Evolutionary conservation across 2,113 vertebrate genomes (phyloP).

Genomic region (Ardeotis arabs): DNA sequence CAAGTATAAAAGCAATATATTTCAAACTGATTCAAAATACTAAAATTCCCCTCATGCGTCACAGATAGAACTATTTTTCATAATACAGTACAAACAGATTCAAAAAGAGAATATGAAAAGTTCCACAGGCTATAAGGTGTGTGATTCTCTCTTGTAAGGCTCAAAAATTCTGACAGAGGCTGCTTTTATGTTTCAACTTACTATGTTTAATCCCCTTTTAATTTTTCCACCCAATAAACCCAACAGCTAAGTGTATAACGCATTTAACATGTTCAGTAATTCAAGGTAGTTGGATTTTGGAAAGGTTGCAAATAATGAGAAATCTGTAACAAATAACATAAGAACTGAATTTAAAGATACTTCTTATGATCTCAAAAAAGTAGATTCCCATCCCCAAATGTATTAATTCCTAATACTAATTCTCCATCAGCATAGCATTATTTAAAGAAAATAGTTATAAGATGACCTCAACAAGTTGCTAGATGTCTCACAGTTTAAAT

Average conservation of each 20-base stretch:
- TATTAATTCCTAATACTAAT: background rate
- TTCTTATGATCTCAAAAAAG: background rate
- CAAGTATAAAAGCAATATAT: background rate
- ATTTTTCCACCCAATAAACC: background rate
- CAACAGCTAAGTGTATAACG: background rate
- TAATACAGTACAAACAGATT: background rate
- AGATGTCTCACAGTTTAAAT: background rate
- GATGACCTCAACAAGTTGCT: background rate
- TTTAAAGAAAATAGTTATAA: background rate
- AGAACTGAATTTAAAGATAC: background rate
- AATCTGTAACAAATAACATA: background rate
- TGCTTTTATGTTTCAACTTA: background rate
- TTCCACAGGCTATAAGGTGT: background rate
- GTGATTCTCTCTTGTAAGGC: background rate
- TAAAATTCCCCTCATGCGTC: background rate
- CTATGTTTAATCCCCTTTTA: fast-evolving
- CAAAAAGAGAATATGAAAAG: background rate
- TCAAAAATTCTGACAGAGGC: background rate
- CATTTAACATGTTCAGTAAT: background rate
- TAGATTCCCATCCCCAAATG: fast-evolving
- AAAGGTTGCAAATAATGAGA: background rate
- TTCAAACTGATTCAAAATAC: background rate
- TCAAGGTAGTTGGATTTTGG: background rate
- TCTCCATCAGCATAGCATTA: background rate
- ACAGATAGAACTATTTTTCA: background rate